phyloP scores from a whole-genome alignment of 2,113 vertebrate species.

The Hippoglossus stenolepis region DNA sequence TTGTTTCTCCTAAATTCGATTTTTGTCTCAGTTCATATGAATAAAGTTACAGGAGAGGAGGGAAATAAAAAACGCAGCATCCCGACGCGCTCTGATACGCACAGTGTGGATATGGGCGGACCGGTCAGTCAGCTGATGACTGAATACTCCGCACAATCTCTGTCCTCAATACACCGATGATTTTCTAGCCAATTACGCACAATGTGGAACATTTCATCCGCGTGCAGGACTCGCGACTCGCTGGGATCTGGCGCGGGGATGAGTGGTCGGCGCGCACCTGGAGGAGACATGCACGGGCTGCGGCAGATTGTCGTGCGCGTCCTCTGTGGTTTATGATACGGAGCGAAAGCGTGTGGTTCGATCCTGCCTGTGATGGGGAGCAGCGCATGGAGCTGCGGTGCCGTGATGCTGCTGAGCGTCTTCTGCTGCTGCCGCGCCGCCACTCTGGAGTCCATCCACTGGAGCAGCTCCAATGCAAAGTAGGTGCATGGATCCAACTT shows the following conservation, averaged over 20 bases:
- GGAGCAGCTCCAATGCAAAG: conserved; percentile 76
- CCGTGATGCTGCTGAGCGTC: conserved; percentile 61
- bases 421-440: conserved; percentile 55
- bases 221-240: conserved; percentile 36
- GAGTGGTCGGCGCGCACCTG: conserved; percentile 58
- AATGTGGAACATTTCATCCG: conserved; percentile 61
- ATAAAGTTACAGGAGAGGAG: neutral
- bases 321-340: too few relatives aligned
- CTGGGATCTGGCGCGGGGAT: conserved; percentile 31
- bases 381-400: conserved; percentile 59
- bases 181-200: conserved; percentile 65
- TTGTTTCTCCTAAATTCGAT: too few relatives aligned
- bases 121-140: conserved; percentile 69
- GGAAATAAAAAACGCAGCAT: conserved; percentile 4
- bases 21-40: neutral
- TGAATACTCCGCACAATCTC: conserved; percentile 57
- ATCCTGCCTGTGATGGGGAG: conserved; percentile 68
- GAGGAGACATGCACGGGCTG: conserved; percentile 50
- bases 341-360: neutral
- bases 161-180: conserved; percentile 46
- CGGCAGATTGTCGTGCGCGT: neutral
- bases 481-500: conserved; percentile 52
- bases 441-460: conserved; percentile 75
- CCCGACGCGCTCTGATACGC: conserved; percentile 25
- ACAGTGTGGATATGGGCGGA: conserved; percentile 53